Evolutionary conservation across 2,888 invertebrate genomes (phyloP), one percentile per base, ranked within the genome.

Genomic region (Hirtodrosophila histrioides): DNA sequence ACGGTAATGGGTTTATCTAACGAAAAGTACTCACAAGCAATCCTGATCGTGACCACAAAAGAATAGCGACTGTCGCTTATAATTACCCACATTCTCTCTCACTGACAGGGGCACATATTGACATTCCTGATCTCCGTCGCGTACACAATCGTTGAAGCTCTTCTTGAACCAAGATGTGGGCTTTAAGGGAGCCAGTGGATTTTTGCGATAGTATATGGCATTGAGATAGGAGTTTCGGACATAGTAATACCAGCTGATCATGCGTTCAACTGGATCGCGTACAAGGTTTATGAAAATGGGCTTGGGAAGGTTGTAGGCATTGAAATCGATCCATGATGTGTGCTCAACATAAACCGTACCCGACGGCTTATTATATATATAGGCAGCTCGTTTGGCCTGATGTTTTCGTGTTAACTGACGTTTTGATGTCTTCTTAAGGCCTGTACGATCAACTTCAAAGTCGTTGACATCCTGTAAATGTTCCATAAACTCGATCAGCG

Each of bases 191-290:
- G 96, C 93, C 86, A 96, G 95, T 0, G 97, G 97, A 92, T 96
- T 95, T 12, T 95, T 95, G 64, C 95, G 93, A 90, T 96, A 97
- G 89, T 95, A 93, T 89, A 97, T 95, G 12, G 97, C 97, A 69
- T 90, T 90, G 1, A 64, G 77, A 45, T 90, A 86, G 86, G 96
- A 96, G 92, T 96, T 96, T 3, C 97, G 92, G 10, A 96, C 95
- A 91, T 97, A 97, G 91, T 96, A 97, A 90, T 96, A 97, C 97
- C 97, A 97, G 4, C 96, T 97, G 88, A 97, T 97, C 31, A 97
- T 95, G 39, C 97, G 93, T 90, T 97, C 97, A 23, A 97, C 95
- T 0, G 97, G 97, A 91, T 97, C 97, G 31, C 97, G 93, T 0
- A 97, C 96, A 73, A 97, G 92, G 92, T 97, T 97, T 78, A 97